A percentile compares a stretch with the other conserved stretches of the same genome.
Conservation (phyloP, 2,797 vertebrate species). For the Sebastes melanostomus region DNA sequence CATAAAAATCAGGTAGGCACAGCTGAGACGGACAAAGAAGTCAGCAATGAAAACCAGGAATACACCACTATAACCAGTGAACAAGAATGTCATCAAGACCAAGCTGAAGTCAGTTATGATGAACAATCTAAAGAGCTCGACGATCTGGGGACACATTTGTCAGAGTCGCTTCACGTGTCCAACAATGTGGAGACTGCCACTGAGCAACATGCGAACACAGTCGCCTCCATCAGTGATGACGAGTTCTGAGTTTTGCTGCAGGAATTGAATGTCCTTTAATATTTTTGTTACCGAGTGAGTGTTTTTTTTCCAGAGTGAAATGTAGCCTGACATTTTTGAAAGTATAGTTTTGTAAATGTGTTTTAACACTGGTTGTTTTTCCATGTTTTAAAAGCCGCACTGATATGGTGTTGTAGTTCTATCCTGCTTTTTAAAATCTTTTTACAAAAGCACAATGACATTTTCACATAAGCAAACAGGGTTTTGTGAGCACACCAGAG, state of each 20-base stretch:
- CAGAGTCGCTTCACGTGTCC: slow-evolving; percentile 71
- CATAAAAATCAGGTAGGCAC: not conserved
- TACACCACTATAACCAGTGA: slow-evolving; percentile 5
- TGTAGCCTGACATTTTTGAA: not conserved
- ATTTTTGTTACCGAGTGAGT: slow-evolving; percentile 12
- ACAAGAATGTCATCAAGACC: slow-evolving; percentile 50
- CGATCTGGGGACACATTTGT: slow-evolving; percentile 78
- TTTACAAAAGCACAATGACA: slow-evolving; percentile 26
- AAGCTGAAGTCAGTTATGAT: slow-evolving; percentile 28
- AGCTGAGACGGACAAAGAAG: not conserved
- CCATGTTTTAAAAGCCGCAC: slow-evolving; percentile 1
- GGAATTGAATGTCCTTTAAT: not conserved
- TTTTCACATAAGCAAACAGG: not conserved
- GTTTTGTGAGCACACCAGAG: not conserved
- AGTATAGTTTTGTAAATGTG: slow-evolving; percentile 14
- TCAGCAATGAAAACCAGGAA: slow-evolving; percentile 26
- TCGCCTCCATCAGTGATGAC: slow-evolving; percentile 68
- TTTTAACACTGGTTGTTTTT: slow-evolving; percentile 8
- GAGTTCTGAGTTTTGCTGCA: slow-evolving; percentile 70
- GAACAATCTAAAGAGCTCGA: slow-evolving; percentile 66
- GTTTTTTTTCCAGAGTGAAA: slow-evolving; percentile 7
- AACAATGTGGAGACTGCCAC: slow-evolving; percentile 14
- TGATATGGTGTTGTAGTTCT: not conserved
- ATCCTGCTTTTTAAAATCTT: not conserved
- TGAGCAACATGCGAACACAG: slow-evolving; percentile 40